Conservation (phyloP, 1,140 invertebrate species). For the Chironomus striatipennis region DNA sequence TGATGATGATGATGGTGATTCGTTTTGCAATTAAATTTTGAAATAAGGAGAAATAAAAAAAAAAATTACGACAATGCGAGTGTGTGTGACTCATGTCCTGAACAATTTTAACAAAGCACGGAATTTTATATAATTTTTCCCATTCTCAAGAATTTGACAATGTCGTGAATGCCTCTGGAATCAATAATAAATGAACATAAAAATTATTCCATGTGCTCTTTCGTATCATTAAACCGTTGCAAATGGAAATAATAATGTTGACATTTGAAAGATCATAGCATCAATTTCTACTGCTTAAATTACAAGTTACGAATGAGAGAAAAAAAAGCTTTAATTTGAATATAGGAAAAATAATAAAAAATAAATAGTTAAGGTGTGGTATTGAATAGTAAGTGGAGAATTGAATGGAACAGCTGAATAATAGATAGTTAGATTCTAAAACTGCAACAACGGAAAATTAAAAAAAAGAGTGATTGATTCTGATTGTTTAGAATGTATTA, state of each 20-base stretch:
- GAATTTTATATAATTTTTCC: too few relatives aligned
- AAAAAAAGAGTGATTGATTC: neutral
- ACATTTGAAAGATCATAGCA: conserved; percentile 13
- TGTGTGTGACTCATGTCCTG: too few relatives aligned
- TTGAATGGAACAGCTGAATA: conserved; percentile 10
- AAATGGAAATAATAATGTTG: neutral
- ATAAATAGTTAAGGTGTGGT: conserved; percentile 1
- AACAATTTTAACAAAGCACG: too few relatives aligned
- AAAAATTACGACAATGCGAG: too few relatives aligned
- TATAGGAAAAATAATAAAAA: neutral
- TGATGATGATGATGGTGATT: too few relatives aligned
- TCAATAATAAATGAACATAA: too few relatives aligned
- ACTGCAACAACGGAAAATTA: conserved; percentile 20
- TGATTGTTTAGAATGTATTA: neutral
- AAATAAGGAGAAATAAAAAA: too few relatives aligned
- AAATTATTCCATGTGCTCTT: too few relatives aligned
- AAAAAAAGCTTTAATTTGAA: conserved; percentile 1
- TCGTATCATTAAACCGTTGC: neutral
- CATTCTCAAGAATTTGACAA: too few relatives aligned
- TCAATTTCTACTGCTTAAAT: neutral
- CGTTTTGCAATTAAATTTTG: too few relatives aligned
- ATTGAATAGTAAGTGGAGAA: neutral
- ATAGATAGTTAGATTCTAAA: conserved; percentile 16
- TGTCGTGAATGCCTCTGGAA: too few relatives aligned
- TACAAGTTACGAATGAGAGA: neutral